Percentiles rank a stretch among this genome's conserved stretches.
Evolutionary conservation across 2,113 vertebrate genomes (phyloP).

Genomic region (Dicrurus megarhynchus): DNA sequence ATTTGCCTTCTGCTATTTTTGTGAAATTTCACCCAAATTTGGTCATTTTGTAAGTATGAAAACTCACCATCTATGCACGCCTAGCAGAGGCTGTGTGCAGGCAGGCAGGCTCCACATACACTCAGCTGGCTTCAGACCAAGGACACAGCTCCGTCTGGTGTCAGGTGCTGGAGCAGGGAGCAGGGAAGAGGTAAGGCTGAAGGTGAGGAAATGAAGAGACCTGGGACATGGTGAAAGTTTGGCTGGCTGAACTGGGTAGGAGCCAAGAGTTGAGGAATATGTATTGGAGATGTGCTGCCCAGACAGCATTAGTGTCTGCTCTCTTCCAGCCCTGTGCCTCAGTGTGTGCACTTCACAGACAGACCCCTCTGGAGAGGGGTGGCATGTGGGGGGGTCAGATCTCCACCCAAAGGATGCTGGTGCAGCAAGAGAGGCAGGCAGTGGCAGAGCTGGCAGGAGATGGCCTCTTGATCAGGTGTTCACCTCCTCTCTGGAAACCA

Average conservation of each 20-base stretch:
- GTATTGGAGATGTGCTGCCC: neutral
- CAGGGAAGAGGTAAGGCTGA: neutral
- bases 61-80: rapidly evolving
- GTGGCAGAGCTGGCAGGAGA: neutral
- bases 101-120: neutral
- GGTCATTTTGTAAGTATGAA: neutral
- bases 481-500: neutral
- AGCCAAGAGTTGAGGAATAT: neutral
- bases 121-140: neutral
- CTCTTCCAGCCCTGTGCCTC: neutral
- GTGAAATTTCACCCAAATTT: neutral
- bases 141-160: neutral
- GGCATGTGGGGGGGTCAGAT: neutral
- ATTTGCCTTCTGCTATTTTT: neutral
- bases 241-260: neutral
- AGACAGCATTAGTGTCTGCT: rapidly evolving
- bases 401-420: neutral
- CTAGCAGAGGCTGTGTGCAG: rapidly evolving
- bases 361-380: neutral
- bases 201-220: neutral
- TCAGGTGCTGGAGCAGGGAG: neutral
- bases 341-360: neutral
- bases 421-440: neutral
- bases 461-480: neutral
- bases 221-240: neutral